Percentiles rank a stretch among this genome's conserved stretches.
phyloP scores from a whole-genome alignment of 2,888 invertebrate species.

The Tetanocera ferruginea region DNA sequence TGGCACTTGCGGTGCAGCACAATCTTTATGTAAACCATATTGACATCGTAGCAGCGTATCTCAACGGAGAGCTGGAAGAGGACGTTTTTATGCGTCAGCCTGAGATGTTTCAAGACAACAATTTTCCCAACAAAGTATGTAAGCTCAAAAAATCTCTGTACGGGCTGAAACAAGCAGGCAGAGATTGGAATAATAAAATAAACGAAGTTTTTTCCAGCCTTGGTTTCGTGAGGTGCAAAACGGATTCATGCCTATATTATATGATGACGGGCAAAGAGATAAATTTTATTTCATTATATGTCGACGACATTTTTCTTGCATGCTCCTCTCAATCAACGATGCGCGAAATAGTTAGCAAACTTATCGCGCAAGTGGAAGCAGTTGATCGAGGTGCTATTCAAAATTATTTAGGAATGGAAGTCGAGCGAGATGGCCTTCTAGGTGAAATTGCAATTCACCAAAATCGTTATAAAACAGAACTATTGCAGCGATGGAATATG shows the following conservation, averaged over 20 bases:
- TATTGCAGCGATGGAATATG: constrained; percentile 39
- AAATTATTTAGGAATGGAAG: constrained; percentile 42
- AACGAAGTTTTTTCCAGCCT: constrained; percentile 25
- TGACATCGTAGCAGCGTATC: constrained; percentile 39
- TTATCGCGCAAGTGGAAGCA: constrained; percentile 22
- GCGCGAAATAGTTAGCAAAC: constrained; percentile 17
- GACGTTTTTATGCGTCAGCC: background rate
- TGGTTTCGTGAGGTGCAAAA: constrained; percentile 29
- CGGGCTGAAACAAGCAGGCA: constrained; percentile 37
- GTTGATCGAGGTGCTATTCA: constrained; percentile 39
- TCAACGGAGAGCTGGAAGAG: background rate
- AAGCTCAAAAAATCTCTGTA: constrained; percentile 31
- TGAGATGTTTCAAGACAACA: background rate
- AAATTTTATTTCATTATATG: constrained; percentile 35
- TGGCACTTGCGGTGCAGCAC: background rate
- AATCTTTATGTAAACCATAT: constrained; percentile 47
- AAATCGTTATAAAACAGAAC: constrained; percentile 27
- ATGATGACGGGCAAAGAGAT: constrained; percentile 7
- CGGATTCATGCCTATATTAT: background rate
- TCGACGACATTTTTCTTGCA: constrained; percentile 27
- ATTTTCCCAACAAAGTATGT: constrained; percentile 48
- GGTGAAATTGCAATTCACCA: constrained; percentile 42
- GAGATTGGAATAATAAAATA: constrained; percentile 35
- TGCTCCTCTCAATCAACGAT: constrained; percentile 19
- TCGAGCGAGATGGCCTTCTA: constrained; percentile 35